Evolutionary conservation across 2,797 vertebrate species (phyloP), one percentile per base, ranked within the genome.

Genomic region (Vultur gryphus): DNA sequence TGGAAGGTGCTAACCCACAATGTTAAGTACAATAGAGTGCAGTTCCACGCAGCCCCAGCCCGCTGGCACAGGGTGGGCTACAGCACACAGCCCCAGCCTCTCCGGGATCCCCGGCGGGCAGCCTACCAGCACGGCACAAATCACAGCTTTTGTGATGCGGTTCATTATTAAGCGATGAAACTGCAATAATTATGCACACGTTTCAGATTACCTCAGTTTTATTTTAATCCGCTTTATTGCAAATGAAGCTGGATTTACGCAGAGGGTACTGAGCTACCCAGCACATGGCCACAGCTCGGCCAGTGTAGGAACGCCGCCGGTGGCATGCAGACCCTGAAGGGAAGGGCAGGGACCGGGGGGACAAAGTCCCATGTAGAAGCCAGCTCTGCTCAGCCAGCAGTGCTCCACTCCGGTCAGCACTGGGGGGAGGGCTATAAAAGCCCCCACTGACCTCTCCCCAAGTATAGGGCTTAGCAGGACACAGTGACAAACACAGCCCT

Each of bases 241-340:
- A 8, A 44, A 55, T 1, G 11, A 69, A 49, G 48, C 14, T 11
- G 67, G 49, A 73, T 75, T 80, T 41, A 35, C 0, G 6, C n/a
- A 10, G 44, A 39, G 70, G 62, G 19, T 9, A 8, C 51, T 2
- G 33, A 43, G 71, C 37, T 11, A 9, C 55, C 37, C 67, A 17
- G 39, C 28, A 6, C 41, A 3, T 0, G 8, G 29, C 31, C 35
- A 4, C 24, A 9, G 66, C 11, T 33, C 11, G 0, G 52, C 37
- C 37, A 20, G 37, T 5, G 23, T 18, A 21, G 43, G 15, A 35
- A 65, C 2, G 2, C 15, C 18, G 3, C 23, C 1, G 1, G 43
- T 6, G 35, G 46, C 37, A 35, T 0, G 6, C 23, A 12, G 28
- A 17, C 7, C 41, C 48, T 1, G 18, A 25, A 9, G 62, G 44